Conservation (phyloP, 2,888 invertebrate genomes). For the Sympetrum striolatum region DNA sequence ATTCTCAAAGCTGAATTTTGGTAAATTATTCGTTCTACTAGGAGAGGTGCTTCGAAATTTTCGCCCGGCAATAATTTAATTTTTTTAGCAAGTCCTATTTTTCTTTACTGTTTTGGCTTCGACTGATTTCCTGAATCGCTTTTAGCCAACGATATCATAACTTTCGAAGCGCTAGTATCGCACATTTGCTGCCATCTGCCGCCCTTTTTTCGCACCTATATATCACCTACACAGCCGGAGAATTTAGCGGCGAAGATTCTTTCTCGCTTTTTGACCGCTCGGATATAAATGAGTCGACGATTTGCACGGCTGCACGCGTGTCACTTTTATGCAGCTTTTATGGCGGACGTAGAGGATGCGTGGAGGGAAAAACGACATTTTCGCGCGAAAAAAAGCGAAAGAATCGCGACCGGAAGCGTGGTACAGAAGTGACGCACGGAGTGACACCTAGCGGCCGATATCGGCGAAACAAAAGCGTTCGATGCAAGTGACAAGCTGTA, state of each 20-base stretch:
- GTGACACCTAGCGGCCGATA: background rate
- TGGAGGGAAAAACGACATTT: background rate
- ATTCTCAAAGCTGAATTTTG: no score
- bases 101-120: no score
- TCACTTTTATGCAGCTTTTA: background rate
- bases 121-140: no score
- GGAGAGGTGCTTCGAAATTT: no score
- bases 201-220: background rate
- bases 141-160: background rate
- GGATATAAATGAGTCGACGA: background rate
- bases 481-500: slow-evolving; percentile 12
- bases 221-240: background rate
- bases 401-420: background rate
- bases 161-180: background rate
- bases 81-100: background rate
- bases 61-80: no score
- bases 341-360: background rate
- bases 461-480: slow-evolving; percentile 6
- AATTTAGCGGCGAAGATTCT: background rate
- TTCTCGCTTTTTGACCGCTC: background rate
- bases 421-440: background rate
- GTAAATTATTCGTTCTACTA: no score
- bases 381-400: background rate
- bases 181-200: background rate
- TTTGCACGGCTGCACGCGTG: background rate